Evolutionary conservation across 1,140 invertebrate species (phyloP), one percentile per base, ranked within the genome.

Genomic region (Schmidtea mediterranea): DNA sequence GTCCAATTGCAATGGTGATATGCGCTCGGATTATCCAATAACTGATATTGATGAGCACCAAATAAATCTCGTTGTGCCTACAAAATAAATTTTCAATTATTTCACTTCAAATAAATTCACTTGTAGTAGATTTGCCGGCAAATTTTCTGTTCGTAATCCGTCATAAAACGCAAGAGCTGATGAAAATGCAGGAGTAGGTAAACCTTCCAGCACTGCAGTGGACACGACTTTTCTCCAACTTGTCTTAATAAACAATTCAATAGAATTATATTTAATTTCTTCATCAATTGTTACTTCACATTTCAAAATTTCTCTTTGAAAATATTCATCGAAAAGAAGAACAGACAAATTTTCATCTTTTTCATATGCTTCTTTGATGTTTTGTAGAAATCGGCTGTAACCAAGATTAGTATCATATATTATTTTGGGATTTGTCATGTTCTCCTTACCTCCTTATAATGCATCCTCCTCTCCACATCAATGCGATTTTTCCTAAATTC

Each of bases 401-500:
- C 10, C 3, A 32, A 32, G 10, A n/a, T n/a, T n/a, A n/a, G 10
- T 6, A 32, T 32, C 10, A 32, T 6, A 32, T 10, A 10, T 6
- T 6, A 32, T 32, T 32, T 32, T 10, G 61, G 36, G 24, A 43
- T 36, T 10, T 3, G 9, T 1, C 10, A 50, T n/a, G n/a, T n/a
- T n/a, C n/a, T n/a, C n/a, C n/a, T 38, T 62, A 76, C 75, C 77
- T 89, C 60, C 87, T 74, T 59, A 95, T 98, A 59, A 98, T 98
- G 62, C 92, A 98, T 24, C 92, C 92, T 19, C 92, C 92, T 54
- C 90, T 73, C 92, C 92, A 98, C 90, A 98, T 98, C 0, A 97
- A 68, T 13, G 92, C 90, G 57, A 98, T 94, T 36, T 80, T 81
- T 43, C 90, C 90, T 59, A 94, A 90, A 66, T 98, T 95, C 12